phyloP scores from a whole-genome alignment of 2,797 vertebrate genomes.

The Chelon labrosus region DNA sequence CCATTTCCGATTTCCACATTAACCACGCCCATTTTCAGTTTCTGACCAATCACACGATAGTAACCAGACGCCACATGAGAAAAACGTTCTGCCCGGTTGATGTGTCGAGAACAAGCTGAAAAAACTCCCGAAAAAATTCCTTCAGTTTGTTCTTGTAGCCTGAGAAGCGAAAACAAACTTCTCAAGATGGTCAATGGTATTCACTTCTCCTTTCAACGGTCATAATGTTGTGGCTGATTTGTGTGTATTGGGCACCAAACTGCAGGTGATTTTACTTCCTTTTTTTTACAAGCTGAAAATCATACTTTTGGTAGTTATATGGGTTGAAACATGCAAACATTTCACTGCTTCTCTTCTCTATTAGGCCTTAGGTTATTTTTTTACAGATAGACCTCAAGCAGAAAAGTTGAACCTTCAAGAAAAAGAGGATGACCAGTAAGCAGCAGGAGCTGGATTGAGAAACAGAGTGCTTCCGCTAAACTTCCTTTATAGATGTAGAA shows the following conservation, averaged over 20 bases:
- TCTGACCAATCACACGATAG: too few species aligned
- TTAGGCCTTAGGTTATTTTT: neutral
- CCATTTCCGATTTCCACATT: too few species aligned
- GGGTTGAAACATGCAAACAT: neutral
- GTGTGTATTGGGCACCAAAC: neutral
- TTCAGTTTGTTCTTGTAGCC: too few species aligned
- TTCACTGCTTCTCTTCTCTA: neutral
- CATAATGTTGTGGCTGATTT: too few species aligned
- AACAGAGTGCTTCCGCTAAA: conserved; percentile 1
- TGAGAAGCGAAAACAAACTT: too few species aligned
- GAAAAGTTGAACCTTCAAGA: neutral
- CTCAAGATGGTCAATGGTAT: too few species aligned
- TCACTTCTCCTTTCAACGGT: too few species aligned
- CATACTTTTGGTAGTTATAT: neutral
- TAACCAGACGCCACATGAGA: too few species aligned
- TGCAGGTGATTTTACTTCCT: neutral
- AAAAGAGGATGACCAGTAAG: neutral
- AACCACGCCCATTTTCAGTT: too few species aligned
- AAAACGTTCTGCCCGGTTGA: too few species aligned
- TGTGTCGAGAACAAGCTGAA: too few species aligned
- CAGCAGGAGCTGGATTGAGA: neutral
- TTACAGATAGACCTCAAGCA: neutral
- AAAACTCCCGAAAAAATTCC: too few species aligned
- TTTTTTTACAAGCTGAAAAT: conserved; percentile 16
- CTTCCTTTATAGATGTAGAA: conserved; percentile 20